phyloP scores from a whole-genome alignment of 2,113 vertebrate species.

The Ceyx margarethae region DNA sequence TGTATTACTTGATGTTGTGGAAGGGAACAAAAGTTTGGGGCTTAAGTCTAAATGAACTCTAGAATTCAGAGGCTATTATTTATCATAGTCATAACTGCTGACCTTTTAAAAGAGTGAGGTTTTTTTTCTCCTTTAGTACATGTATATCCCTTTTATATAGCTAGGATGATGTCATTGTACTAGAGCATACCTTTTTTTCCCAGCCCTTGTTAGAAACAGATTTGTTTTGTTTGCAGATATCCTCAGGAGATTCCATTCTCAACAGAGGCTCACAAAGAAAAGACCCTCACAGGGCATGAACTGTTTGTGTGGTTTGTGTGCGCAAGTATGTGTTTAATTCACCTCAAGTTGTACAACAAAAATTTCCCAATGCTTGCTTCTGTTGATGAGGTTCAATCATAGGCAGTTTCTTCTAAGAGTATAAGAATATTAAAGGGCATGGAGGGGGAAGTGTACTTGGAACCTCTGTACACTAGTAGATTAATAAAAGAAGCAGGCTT shows the following conservation, averaged over 20 bases:
- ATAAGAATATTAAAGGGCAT: fast-evolving
- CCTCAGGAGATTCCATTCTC: background rate
- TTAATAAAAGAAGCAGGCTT: background rate
- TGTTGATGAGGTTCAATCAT: background rate
- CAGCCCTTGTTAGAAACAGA: background rate
- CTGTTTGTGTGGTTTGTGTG: background rate
- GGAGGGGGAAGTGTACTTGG: fast-evolving
- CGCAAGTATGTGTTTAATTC: background rate
- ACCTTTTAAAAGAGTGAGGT: too few relatives aligned
- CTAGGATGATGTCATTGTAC: background rate
- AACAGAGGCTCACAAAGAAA: background rate
- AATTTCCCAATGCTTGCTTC: background rate
- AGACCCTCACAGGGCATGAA: background rate
- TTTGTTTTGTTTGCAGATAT: background rate
- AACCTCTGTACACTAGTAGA: background rate
- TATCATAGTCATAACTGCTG: too few relatives aligned
- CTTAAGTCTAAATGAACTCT: too few relatives aligned
- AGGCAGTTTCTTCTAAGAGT: background rate
- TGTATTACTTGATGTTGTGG: background rate
- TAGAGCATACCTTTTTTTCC: background rate
- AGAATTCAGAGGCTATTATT: too few relatives aligned
- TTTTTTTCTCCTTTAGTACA: too few relatives aligned
- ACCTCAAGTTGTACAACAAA: background rate
- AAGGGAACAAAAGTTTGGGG: background rate
- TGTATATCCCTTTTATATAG: background rate